Evolutionary conservation across 2,113 vertebrate genomes (phyloP).

Genomic region (Bufo gargarizans): DNA sequence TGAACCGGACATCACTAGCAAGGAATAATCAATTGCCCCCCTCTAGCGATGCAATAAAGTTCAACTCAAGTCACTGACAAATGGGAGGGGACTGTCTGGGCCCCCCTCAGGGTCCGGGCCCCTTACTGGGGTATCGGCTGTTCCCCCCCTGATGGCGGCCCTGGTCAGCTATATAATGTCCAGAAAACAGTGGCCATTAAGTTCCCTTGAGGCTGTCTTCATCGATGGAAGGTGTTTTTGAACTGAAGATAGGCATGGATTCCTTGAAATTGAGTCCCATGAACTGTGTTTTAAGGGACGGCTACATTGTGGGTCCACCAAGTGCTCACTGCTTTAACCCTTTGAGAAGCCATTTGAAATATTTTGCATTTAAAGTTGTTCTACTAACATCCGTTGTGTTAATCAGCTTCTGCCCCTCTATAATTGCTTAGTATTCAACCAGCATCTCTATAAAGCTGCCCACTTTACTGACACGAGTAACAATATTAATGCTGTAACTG

Average conservation of each 20-base stretch:
- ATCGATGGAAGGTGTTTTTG: too few species aligned
- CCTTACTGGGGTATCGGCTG: too few species aligned
- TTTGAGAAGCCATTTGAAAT: neutral
- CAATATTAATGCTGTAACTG: neutral
- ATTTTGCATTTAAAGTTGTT: neutral
- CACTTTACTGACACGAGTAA: neutral
- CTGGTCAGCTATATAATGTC: too few species aligned
- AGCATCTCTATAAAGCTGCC: neutral
- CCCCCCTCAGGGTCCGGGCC: too few species aligned
- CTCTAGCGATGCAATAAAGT: too few species aligned
- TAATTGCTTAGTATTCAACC: neutral
- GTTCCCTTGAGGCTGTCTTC: too few species aligned
- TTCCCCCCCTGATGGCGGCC: too few species aligned
- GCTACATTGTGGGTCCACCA: neutral
- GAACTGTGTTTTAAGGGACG: neutral
- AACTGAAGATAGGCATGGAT: neutral
- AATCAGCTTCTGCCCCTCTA: neutral
- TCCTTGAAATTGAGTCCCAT: neutral
- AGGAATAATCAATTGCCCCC: too few species aligned
- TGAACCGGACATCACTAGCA: too few species aligned
- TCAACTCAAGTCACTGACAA: too few species aligned
- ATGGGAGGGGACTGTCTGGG: too few species aligned
- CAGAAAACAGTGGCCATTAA: too few species aligned
- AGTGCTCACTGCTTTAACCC: neutral
- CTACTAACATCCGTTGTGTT: neutral